Evolutionary conservation across 2,797 vertebrate species (phyloP), one percentile per base, ranked within the genome.

Genomic region (Rousettus madagascariensis): DNA sequence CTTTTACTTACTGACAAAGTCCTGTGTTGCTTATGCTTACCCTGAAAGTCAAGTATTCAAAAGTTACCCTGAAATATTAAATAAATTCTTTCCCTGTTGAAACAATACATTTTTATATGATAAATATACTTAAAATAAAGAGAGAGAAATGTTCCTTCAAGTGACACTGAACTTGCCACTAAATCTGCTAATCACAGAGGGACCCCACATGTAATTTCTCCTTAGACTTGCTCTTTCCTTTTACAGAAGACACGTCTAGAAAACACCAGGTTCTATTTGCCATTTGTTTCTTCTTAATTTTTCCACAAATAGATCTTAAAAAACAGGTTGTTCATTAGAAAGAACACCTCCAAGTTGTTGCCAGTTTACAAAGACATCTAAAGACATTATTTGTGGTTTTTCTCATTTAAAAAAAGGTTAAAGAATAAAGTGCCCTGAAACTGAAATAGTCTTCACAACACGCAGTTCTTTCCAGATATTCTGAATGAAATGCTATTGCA

Each of bases 1-100:
- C 26, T 68, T 86, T 63, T 6, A 95, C 2, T 75, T 22, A 65
- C 82, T 96, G 5, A 96, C 96, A 78, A 65, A 33, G n/a, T 74
- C 0, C 0, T 65, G 8, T 13, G n/a, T 85, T 96, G 85, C 3
- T 87, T 72, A 20, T 13, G 28, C 83, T 97, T 95, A 84, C 38
- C 63, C 22, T 43, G 24, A 78, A 89, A 95, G 46, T 84, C 66
- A 30, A 83, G 10, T 61, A 41, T 86, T 8, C 49, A 24, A 49
- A 49, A 49, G 49, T 49, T 49, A 49, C 49, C 49, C 49, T 94
- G 41, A 79, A 30, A 75, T 36, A 53, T 49, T 63, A 59, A 85
- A 72, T 46, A 91, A 68, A 65, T 69, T 8, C 8, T 63, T 85
- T 80, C 11, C 11, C n/a, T 87, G 6, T 88, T 94, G 78, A 95